phyloP scores from a whole-genome alignment of 2,797 vertebrate genomes.

The Melanotaenia nigrans region DNA sequence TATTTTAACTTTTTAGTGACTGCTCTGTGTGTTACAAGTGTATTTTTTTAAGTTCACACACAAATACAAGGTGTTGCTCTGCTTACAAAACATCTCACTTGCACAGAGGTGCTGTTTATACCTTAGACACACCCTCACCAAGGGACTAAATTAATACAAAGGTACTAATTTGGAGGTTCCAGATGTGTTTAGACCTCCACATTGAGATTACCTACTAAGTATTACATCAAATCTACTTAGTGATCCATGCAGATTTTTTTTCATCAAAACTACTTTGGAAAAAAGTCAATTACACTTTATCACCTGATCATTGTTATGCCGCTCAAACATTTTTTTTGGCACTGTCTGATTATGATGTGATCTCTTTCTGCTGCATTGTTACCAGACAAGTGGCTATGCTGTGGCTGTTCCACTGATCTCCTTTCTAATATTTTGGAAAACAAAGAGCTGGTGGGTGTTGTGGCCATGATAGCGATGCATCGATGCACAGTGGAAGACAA shows the following conservation, averaged over 20 bases:
- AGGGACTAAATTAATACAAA: slow-evolving; percentile 66
- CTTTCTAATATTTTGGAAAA: slow-evolving; percentile 64
- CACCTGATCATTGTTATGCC: neutral
- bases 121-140: slow-evolving; percentile 42
- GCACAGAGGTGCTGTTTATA: slow-evolving; percentile 43
- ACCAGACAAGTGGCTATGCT: slow-evolving; percentile 43
- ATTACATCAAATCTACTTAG: slow-evolving; percentile 55
- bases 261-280: neutral
- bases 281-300: slow-evolving; percentile 16
- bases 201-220: slow-evolving; percentile 55
- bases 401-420: slow-evolving; percentile 53
- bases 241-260: slow-evolving; percentile 16
- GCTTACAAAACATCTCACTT: slow-evolving; percentile 20
- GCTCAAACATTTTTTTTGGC: slow-evolving; percentile 2
- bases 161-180: slow-evolving; percentile 59
- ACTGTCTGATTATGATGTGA: slow-evolving; percentile 33
- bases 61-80: slow-evolving; percentile 35
- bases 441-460: slow-evolving; percentile 62
- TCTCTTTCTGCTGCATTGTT: slow-evolving; percentile 44
- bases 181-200: slow-evolving; percentile 60
- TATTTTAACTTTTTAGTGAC: slow-evolving; percentile 1
- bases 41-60: slow-evolving; percentile 35
- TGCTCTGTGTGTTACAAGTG: slow-evolving; percentile 7
- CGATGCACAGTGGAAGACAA: slow-evolving; percentile 38
- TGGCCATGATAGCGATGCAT: slow-evolving; percentile 39